These are phyloP conservation scores for Danaus plexippus DNA, from an alignment of 1,140 invertebrate species.

Conservation along the genomic window DNA sequence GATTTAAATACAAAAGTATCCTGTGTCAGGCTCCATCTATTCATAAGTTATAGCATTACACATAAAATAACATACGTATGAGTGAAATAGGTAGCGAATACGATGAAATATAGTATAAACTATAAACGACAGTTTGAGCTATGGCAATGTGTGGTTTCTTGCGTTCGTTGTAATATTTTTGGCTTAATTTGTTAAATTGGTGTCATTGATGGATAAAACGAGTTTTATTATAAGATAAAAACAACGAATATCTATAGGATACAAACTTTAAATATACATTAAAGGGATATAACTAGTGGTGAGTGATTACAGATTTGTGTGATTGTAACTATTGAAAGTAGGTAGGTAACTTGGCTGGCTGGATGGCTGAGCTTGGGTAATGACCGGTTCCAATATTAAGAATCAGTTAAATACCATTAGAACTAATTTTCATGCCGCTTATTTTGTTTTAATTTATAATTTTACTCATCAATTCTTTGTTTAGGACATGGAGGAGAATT, in stretches of 20 bases:
- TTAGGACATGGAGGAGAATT: conserved; percentile 58
- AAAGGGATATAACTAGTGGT: conserved; percentile 36
- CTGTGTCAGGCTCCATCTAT: conserved; percentile 26
- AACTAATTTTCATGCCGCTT: conserved; percentile 14
- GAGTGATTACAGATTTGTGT: conserved; percentile 54
- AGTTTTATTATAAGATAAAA: conserved; percentile 18
- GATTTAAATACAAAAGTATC: conserved; percentile 1
- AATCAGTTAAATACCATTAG: conserved; percentile 16
- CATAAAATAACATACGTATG: conserved; percentile 29
- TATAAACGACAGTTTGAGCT: conserved; percentile 35
- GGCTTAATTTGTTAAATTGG: conserved; percentile 19
- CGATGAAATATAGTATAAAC: conserved; percentile 8
- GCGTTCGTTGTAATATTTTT: conserved; percentile 47
- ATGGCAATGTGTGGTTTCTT: conserved; percentile 61
- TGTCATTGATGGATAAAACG: conserved; percentile 30
- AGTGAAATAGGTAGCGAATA: conserved; percentile 6
- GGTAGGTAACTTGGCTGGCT: conserved; percentile 46
- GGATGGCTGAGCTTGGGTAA: conserved; percentile 48
- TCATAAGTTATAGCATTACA: conserved; percentile 31
- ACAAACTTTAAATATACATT: conserved; percentile 15
- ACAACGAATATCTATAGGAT: conserved; percentile 9
- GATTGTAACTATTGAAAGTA: conserved; percentile 59
- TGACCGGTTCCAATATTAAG: conserved; percentile 50
- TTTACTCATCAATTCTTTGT: conserved; percentile 27
- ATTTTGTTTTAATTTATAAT: conserved; percentile 32